Percentiles rank a stretch among this genome's conserved stretches.
phyloP scores from a whole-genome alignment of 1,140 invertebrate species.

The Aplysia californica region DNA sequence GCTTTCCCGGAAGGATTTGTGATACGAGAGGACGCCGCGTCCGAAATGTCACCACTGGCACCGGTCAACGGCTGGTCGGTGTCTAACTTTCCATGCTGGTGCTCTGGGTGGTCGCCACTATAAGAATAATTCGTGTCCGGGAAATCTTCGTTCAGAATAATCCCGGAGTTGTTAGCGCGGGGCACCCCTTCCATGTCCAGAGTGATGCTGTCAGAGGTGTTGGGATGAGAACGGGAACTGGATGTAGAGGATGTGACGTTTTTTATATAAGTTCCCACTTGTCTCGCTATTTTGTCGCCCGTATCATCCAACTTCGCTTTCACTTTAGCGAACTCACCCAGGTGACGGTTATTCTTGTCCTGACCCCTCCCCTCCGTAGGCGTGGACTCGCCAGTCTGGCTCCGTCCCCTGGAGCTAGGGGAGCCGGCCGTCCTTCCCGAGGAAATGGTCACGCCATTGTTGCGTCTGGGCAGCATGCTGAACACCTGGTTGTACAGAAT shows the following conservation, averaged over 20 bases:
- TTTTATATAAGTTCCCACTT: slow-evolving; percentile 7
- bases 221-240: neutral
- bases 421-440: neutral
- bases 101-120: slow-evolving; percentile 13
- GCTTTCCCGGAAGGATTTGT: slow-evolving; percentile 3
- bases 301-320: slow-evolving; percentile 17
- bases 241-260: neutral
- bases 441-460: neutral
- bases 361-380: neutral
- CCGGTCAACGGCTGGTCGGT: neutral
- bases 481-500: slow-evolving; percentile 29
- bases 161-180: neutral
- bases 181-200: neutral
- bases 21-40: neutral
- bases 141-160: neutral
- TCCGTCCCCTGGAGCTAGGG: neutral
- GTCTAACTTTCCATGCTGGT: slow-evolving; percentile 4
- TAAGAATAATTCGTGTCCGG: slow-evolving; percentile 27
- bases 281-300: neutral
- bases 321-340: neutral
- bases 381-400: neutral
- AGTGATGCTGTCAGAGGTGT: neutral
- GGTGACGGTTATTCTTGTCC: too few relatives aligned
- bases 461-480: slow-evolving; percentile 12
- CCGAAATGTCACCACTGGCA: neutral